These are phyloP conservation scores for Styela clava DNA, from an alignment of 23 tunicate species.

Conservation along the genomic window DNA sequence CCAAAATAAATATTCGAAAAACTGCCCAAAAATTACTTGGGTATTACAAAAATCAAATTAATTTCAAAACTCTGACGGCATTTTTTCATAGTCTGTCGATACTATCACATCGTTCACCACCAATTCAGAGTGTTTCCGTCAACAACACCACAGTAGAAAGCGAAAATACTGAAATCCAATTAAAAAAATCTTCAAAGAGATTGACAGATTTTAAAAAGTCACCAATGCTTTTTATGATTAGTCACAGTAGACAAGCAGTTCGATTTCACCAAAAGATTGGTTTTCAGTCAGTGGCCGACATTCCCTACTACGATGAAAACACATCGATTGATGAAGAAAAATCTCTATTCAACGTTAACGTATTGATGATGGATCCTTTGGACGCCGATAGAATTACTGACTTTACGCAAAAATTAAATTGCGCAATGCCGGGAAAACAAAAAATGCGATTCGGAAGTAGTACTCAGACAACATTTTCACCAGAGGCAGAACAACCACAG, in stretches of 20 bases:
- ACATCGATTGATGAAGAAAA: neutral
- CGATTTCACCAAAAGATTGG: conserved; percentile 71
- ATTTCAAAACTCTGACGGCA: no score
- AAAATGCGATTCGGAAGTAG: no score
- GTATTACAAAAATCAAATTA: no score
- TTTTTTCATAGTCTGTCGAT: neutral
- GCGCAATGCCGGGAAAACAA: neutral
- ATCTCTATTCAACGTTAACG: conserved; percentile 50
- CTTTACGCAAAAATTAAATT: neutral
- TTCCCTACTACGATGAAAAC: conserved; percentile 51
- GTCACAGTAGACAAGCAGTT: conserved; percentile 70
- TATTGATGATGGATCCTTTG: conserved; percentile 41
- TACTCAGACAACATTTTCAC: no score
- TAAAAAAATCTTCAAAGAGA: neutral
- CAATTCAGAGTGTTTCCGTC: neutral
- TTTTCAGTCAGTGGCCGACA: conserved; percentile 42
- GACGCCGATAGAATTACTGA: neutral
- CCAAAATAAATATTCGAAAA: neutral
- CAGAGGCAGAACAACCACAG: no score
- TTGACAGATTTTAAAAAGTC: neutral
- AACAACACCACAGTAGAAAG: neutral
- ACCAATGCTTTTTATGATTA: conserved; percentile 63
- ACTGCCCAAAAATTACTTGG: neutral
- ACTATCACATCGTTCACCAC: neutral
- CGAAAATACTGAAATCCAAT: no score